Base-by-base conservation (phyloP, 2,797 vertebrate genomes). In the Tympanoctomys barrerae region DNA sequence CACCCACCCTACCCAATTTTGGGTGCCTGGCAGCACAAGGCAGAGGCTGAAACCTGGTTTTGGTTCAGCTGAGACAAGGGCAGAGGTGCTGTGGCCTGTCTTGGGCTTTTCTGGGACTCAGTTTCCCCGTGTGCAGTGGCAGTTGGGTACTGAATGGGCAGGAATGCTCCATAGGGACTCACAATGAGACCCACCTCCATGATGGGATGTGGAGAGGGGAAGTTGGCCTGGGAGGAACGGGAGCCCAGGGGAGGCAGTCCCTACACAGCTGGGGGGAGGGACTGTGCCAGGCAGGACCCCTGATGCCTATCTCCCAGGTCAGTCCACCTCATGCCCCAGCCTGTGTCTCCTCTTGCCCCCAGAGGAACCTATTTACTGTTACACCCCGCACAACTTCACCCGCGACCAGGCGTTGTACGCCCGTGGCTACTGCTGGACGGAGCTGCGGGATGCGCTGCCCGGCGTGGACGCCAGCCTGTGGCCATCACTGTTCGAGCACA, bases 311-410 rank as follows among this genome's bases (percentile, higher is more conserved):
- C 61, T 54, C 66, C 75, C 66, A 73, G 57, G 82, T 75, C 78
- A 75, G 66, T 57, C 83, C 59, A 21, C 24, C 81, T 75, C 87
- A 66, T 85, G 80, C 93, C 93, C 95, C 93, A 92, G 91, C 95
- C 98, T 97, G 93, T 98, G 98, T 98, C 98, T 98, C 98, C 98
- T 99, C 98, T 99, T 98, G 97, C 98, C 98, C 98, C 96, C 99
- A 99, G 99, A 99, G 99, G 99, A 99, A 96, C 99, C 99, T 97
- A 99, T 99, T 98, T 99, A 99, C 99, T 99, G 99, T 99, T 99
- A 99, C 96, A 99, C 99, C 97, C 99, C 99, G 39, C 99, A 99
- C 99, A 99, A 99, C 99, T 99, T 99, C 98, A 99, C 99, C 97
- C 99, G 99, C 96, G 99, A 99, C 98, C 99, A 99, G 99, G 99